Evolutionary conservation across 2,113 vertebrate species (phyloP).

Genomic region (Pachyramphus minor): DNA sequence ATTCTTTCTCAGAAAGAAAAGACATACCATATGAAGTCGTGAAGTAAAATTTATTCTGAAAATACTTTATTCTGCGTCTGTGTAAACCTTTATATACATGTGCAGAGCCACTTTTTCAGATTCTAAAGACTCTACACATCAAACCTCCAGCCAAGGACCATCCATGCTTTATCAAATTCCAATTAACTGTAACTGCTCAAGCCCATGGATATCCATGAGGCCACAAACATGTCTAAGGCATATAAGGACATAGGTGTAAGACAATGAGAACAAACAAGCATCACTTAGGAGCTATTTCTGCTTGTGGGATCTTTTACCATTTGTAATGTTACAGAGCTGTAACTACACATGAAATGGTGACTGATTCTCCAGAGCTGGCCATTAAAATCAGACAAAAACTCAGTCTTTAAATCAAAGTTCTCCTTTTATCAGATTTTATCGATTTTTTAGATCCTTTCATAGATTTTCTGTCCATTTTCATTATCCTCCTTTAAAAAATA

Average conservation of each 20-base stretch:
- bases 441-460: too few species aligned
- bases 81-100: not conserved
- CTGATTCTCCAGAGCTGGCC: not conserved
- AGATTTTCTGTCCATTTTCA: not conserved
- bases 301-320: not conserved
- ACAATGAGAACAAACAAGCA: not conserved
- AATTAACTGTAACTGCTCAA: not conserved
- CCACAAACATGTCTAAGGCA: not conserved
- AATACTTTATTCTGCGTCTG: not conserved
- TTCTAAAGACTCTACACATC: not conserved
- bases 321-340: accelerated
- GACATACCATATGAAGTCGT: not conserved
- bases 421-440: not conserved
- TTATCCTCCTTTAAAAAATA: not conserved
- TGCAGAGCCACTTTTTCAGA: not conserved
- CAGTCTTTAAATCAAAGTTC: not conserved
- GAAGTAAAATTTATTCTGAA: not conserved
- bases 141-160: not conserved
- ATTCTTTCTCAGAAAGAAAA: not conserved
- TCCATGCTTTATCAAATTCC: not conserved
- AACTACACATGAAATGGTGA: accelerated
- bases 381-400: not conserved
- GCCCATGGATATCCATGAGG: not conserved
- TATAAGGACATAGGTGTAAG: not conserved
- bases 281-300: not conserved